Percentiles rank a stretch among this genome's conserved stretches.
Conservation (phyloP, 64 coral and sea anemone genomes). For the Cladopsammia gracilis region DNA sequence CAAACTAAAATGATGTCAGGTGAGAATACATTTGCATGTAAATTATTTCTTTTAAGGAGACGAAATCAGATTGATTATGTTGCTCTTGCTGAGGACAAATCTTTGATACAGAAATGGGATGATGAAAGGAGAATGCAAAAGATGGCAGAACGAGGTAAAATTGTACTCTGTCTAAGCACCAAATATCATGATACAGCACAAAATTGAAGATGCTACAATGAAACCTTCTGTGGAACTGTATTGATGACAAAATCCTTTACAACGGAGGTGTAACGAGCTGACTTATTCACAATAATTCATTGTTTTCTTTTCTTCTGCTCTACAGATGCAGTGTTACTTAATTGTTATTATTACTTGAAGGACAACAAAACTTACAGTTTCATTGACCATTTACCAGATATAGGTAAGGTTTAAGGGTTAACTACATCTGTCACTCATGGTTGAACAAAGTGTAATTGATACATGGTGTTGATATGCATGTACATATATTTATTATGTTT, state of each 20-base stretch:
- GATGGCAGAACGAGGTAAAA: slow-evolving; percentile 84
- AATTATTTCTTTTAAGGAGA: slow-evolving; percentile 36
- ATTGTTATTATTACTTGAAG: slow-evolving; percentile 87
- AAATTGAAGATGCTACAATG: not conserved
- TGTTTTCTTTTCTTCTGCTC: not conserved
- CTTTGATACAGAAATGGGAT: slow-evolving; percentile 84
- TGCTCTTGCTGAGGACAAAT: slow-evolving; percentile 75
- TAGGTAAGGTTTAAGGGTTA: slow-evolving; percentile 59
- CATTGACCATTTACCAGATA: slow-evolving; percentile 86
- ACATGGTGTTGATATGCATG: no score
- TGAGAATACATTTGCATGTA: no score
- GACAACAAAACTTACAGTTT: slow-evolving; percentile 79
- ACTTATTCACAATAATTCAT: no score
- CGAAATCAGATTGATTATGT: slow-evolving; percentile 58
- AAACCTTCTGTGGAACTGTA: not conserved
- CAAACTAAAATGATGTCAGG: no score
- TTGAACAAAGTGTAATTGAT: no score
- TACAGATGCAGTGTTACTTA: slow-evolving; percentile 77
- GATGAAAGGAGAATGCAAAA: slow-evolving; percentile 76
- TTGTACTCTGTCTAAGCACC: not conserved
- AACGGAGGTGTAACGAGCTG: no score
- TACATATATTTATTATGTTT: no score
- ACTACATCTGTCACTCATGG: no score
- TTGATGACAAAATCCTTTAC: not conserved
- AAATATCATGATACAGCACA: not conserved